These are phyloP conservation scores for Podocnemis expansa DNA, from an alignment of 2,113 vertebrate species.

Conservation along the genomic window DNA sequence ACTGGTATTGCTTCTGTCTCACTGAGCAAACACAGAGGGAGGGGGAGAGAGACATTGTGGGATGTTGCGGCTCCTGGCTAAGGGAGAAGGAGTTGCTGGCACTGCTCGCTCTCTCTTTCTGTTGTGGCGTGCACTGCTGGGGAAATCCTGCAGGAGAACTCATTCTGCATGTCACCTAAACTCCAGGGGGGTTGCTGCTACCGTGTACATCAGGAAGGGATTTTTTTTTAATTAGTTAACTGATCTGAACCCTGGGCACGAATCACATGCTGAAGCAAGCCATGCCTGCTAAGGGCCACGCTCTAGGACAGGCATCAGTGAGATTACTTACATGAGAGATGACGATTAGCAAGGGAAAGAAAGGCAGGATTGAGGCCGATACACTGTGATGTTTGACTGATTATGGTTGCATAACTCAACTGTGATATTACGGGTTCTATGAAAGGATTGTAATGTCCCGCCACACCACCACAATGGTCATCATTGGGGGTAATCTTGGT, in stretches of 20 bases:
- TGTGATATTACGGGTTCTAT: not conserved
- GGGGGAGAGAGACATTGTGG: slow-evolving; percentile 80
- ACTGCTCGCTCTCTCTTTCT: not conserved
- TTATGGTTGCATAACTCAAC: accelerated
- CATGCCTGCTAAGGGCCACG: not conserved
- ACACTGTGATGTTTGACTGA: accelerated
- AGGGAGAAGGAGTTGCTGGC: slow-evolving; percentile 60
- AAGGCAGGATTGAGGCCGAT: not conserved
- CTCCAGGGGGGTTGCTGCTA: not conserved
- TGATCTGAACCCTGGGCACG: not conserved
- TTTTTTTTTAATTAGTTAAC: slow-evolving; percentile 48
- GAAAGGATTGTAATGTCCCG: accelerated
- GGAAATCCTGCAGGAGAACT: slow-evolving; percentile 25
- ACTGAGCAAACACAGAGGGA: slow-evolving; percentile 92
- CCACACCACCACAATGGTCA: not conserved
- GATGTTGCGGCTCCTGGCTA: slow-evolving; percentile 80
- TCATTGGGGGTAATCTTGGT: not conserved
- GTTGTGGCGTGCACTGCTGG: not conserved
- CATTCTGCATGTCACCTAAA: not conserved
- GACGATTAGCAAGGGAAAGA: accelerated
- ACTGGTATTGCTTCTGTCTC: slow-evolving; percentile 91
- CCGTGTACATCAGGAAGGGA: not conserved
- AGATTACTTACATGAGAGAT: not conserved
- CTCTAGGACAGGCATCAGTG: not conserved
- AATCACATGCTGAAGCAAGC: not conserved